Evolutionary conservation across 2,888 invertebrate species (phyloP).

Genomic region (Drosophila ezoana): DNA sequence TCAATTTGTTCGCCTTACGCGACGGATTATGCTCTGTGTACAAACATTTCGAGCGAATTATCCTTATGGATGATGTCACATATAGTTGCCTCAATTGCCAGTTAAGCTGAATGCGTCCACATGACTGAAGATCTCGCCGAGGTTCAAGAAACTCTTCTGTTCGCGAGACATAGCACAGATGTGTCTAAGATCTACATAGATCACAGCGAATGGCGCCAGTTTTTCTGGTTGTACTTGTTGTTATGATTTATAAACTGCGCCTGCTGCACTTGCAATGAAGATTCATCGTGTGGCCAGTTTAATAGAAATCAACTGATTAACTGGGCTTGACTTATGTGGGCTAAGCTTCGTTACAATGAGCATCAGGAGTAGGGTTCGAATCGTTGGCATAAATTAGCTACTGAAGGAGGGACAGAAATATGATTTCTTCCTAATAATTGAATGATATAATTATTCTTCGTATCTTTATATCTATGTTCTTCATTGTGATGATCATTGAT

Average conservation of each 20-base stretch:
- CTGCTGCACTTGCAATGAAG: slow-evolving; percentile 41
- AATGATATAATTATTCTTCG: no score
- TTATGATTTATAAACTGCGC: slow-evolving; percentile 47
- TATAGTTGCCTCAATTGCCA: slow-evolving; percentile 67
- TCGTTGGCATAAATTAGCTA: no score
- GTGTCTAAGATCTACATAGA: slow-evolving; percentile 29
- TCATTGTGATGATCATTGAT: no score
- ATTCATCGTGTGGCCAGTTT: slow-evolving; percentile 26
- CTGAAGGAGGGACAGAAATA: no score
- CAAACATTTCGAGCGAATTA: slow-evolving; percentile 75
- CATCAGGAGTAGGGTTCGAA: no score
- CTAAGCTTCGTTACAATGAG: slow-evolving; percentile 2
- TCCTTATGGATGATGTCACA: slow-evolving; percentile 73
- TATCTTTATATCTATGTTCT: no score
- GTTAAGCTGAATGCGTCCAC: slow-evolving; percentile 47
- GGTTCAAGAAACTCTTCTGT: slow-evolving; percentile 70
- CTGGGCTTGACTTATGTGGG: slow-evolving; percentile 45
- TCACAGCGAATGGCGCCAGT: slow-evolving; percentile 50
- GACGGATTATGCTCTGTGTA: slow-evolving; percentile 73
- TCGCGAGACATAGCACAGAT: background rate
- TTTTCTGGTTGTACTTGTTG: slow-evolving; percentile 45
- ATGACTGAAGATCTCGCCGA: slow-evolving; percentile 17
- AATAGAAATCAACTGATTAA: slow-evolving; percentile 41
- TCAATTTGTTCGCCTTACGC: slow-evolving; percentile 78
- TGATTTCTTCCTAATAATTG: no score